Evolutionary conservation across 2,888 invertebrate genomes (phyloP).

Genomic region (Homarus gammarus): DNA sequence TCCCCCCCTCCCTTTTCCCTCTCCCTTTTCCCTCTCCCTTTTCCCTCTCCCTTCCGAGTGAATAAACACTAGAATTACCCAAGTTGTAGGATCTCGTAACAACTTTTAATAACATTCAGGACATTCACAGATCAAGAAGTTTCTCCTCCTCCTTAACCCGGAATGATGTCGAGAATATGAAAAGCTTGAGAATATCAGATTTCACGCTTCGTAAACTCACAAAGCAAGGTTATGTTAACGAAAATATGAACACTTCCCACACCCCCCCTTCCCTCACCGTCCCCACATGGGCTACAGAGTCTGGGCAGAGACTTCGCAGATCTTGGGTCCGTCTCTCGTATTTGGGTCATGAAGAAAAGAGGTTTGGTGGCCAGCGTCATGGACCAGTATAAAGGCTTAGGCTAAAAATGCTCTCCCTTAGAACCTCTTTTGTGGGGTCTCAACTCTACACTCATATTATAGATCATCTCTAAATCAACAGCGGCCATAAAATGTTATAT

Average conservation of each 20-base stretch:
- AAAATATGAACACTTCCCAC: neutral
- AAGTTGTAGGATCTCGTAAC: too few relatives aligned
- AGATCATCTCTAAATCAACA: neutral
- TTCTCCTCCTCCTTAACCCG: neutral
- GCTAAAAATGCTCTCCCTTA: neutral
- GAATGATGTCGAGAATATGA: neutral
- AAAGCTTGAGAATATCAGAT: neutral
- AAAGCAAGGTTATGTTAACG: neutral
- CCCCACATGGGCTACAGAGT: too few relatives aligned
- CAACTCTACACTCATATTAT: neutral
- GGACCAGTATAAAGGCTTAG: neutral
- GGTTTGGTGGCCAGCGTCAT: neutral
- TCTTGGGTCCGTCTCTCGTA: too few relatives aligned
- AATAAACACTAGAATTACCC: neutral
- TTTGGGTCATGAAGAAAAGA: neutral
- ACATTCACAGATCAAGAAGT: neutral
- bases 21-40: too few relatives aligned
- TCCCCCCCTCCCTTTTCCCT: too few relatives aligned
- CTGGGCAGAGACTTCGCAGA: too few relatives aligned
- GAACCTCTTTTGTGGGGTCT: neutral
- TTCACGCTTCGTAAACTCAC: neutral
- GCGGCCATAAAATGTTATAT: neutral
- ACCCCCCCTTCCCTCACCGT: too few relatives aligned
- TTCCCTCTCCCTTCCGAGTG: too few relatives aligned
- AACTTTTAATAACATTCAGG: too few relatives aligned